Evolutionary conservation across 2,888 invertebrate species (phyloP), one percentile per base, ranked within the genome.

Genomic region (Tinea semifulvella): DNA sequence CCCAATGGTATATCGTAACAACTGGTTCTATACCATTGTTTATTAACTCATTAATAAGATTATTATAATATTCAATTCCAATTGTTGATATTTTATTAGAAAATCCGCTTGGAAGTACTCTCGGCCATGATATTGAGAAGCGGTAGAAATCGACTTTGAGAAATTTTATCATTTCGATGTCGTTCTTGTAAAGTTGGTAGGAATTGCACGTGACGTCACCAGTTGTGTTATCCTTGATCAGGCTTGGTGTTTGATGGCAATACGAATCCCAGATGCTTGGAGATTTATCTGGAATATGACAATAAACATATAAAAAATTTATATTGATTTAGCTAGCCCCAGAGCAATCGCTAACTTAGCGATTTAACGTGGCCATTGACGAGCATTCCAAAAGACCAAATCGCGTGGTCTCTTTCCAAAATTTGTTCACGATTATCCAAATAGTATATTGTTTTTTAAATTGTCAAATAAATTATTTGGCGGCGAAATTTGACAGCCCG

Each of bases 21-120:
- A 85, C 63, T 0, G 90, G 89, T 46, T 81, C 68, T 43, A 91
- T 87, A 4, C 74, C 80, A 47, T 83, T 83, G 1, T 64, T 73
- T 6, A 86, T 42, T 1, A 90, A 62, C 50, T 80, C 84, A 51
- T 88, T 62, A 28, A 90, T 86, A 1, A 91, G 54, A 43, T 74
- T 68, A 48, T 85, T 85, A 61, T 91, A 91, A 60, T 89, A 88
- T 19, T 75, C 61, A 10, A 87, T 65, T 2, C 88, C 90, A 1
- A 70, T 72, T 51, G 79, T 56, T 56, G 87, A 90, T 14, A 86
- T 62, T 36, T 65, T 61, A 42, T 83, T 71, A 0, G 72, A 49
- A 40, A 75, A 77, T 2, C 86, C 88, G 28, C 66, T 79, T 0
- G 89, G 87, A 31, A 88, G 62, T 8, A 90, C 64, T 46, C 89